Percentiles rank a stretch among this genome's conserved stretches.
Conservation (phyloP, 2,888 invertebrate species). For the Calephelis perditalis region DNA sequence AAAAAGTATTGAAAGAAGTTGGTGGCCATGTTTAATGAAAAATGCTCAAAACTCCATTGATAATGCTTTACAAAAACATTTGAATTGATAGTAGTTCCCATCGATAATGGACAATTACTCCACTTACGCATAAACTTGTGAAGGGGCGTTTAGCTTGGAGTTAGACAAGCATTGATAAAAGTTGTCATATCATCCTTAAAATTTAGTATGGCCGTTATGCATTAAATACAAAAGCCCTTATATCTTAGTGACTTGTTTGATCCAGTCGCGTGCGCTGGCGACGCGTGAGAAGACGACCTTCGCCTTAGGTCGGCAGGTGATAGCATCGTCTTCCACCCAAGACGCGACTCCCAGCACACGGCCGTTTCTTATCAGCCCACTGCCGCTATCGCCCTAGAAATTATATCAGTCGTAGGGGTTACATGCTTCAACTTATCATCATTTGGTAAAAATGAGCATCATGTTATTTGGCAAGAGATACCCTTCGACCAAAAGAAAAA, state of each 20-base stretch:
- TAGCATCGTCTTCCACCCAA: slow-evolving; percentile 64
- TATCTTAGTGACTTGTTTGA: slow-evolving; percentile 47
- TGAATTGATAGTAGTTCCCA: too few species aligned
- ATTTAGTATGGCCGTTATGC: slow-evolving; percentile 1
- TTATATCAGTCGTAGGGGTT: background rate
- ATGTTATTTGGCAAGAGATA: too few species aligned
- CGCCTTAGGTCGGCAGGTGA: slow-evolving; percentile 51
- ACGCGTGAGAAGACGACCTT: slow-evolving; percentile 60
- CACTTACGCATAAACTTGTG: too few species aligned
- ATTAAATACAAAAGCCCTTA: slow-evolving; percentile 28
- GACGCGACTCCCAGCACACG: slow-evolving; percentile 58
- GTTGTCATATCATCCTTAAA: background rate
- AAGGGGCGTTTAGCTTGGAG: too few species aligned
- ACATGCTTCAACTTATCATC: background rate
- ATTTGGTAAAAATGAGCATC: too few species aligned
- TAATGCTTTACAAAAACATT: too few species aligned
- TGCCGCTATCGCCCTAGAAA: slow-evolving; percentile 67
- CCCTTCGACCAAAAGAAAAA: too few species aligned
- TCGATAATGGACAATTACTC: too few species aligned
- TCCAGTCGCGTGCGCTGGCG: slow-evolving; percentile 54
- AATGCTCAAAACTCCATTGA: too few species aligned
- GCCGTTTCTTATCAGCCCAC: slow-evolving; percentile 57
- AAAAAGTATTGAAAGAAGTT: too few species aligned
- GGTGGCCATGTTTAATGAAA: too few species aligned
- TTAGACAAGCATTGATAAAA: too few species aligned